Evolutionary conservation across 2,797 vertebrate genomes (phyloP).

Genomic region (Pipistrellus nathusii): DNA sequence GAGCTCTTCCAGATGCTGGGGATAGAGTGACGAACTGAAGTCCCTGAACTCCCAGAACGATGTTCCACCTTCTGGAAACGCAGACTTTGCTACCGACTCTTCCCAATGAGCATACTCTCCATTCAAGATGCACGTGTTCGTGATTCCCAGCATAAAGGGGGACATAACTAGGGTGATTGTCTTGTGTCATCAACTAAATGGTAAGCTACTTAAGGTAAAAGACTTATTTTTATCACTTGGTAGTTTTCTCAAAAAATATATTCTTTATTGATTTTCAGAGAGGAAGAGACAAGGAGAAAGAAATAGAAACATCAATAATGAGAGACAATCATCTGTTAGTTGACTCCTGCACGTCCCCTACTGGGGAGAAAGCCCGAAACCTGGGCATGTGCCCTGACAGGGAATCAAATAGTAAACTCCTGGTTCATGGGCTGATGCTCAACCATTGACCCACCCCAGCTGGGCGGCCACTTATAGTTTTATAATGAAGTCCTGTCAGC

Average conservation of each 20-base stretch:
- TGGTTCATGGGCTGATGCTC: no score
- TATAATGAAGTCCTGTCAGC: neutral
- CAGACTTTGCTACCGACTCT: neutral
- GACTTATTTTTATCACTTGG: neutral
- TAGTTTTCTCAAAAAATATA: neutral
- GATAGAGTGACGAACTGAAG: neutral
- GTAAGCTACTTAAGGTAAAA: neutral
- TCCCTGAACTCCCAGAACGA: neutral
- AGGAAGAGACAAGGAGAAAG: no score
- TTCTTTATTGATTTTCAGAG: no score
- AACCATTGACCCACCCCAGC: no score
- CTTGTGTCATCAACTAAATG: neutral
- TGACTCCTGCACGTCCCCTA: no score
- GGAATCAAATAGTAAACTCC: no score
- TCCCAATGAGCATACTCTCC: neutral
- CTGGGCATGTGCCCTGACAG: no score
- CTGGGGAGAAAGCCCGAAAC: no score
- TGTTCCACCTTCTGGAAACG: neutral
- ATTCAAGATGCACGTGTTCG: accelerated
- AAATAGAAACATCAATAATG: no score
- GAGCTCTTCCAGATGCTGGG: neutral
- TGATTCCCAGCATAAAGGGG: neutral
- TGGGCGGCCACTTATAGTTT: neutral
- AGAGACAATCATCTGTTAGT: no score
- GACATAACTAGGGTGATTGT: neutral